Conservation (phyloP, 1,140 invertebrate species). For the Drosophila elegans region DNA sequence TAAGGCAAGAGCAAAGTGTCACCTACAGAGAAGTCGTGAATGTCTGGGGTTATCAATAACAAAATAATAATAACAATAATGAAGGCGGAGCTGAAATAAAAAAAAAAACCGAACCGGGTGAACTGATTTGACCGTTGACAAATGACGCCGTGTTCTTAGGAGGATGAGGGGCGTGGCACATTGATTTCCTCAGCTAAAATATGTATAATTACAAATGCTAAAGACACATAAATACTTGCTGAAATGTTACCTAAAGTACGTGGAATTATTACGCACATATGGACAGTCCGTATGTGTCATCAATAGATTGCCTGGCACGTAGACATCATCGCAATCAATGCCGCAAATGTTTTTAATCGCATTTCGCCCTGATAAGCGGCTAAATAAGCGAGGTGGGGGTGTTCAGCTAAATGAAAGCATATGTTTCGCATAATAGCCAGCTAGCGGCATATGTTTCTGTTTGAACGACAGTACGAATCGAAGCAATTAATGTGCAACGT, state of each 20-base stretch:
- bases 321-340: constrained; percentile 40
- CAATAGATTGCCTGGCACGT: constrained; percentile 45
- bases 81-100: constrained; percentile 34
- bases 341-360: constrained; percentile 53
- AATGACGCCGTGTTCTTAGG: constrained; percentile 37
- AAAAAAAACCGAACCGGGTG: constrained; percentile 28
- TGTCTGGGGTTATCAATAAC: constrained; percentile 65
- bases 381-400: background rate
- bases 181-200: constrained; percentile 14
- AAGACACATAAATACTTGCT: constrained; percentile 8
- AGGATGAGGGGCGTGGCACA: constrained; percentile 1
- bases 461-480: constrained; percentile 10
- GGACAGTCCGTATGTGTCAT: constrained; percentile 45
- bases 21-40: constrained; percentile 44
- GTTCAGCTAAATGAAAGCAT: constrained; percentile 36
- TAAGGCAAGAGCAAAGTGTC: constrained; percentile 39
- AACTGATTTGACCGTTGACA: constrained; percentile 62
- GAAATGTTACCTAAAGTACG: constrained; percentile 27
- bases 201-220: constrained; percentile 3
- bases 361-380: constrained; percentile 41
- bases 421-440: constrained; percentile 48
- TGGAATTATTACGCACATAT: constrained; percentile 47
- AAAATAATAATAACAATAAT: constrained; percentile 60
- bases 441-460: constrained; percentile 63
- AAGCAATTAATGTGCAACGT: constrained; percentile 32